Evolutionary conservation across 2,888 invertebrate genomes (phyloP).

Genomic region (Pyrrhosoma nymphula): DNA sequence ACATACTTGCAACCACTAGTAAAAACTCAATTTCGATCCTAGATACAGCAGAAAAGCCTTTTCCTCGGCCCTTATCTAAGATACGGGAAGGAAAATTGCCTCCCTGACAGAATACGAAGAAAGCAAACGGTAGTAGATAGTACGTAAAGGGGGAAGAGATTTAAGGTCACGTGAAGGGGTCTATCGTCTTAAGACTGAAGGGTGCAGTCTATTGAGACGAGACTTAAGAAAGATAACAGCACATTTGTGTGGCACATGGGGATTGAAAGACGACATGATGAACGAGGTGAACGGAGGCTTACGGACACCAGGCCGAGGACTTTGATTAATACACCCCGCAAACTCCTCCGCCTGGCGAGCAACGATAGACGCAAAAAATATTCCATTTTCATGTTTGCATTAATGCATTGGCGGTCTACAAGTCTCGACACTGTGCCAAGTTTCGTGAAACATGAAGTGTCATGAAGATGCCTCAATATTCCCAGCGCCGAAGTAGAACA

Average conservation of each 20-base stretch:
- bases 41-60: too few relatives aligned
- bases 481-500: neutral
- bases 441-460: neutral
- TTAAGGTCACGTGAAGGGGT: neutral
- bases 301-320: neutral
- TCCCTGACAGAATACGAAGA: too few relatives aligned
- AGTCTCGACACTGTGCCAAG: neutral
- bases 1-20: too few relatives aligned
- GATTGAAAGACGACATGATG: constrained; percentile 11
- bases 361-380: neutral
- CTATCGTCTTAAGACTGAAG: neutral
- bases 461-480: neutral
- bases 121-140: too few relatives aligned
- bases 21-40: too few relatives aligned
- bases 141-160: neutral
- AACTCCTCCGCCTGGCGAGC: neutral
- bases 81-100: too few relatives aligned
- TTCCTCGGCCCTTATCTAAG: too few relatives aligned
- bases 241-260: neutral
- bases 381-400: neutral
- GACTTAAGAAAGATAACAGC: neutral
- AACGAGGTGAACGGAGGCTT: neutral
- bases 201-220: neutral
- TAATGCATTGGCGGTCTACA: neutral
- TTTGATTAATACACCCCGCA: neutral